These are phyloP conservation scores for Pseudomyrmex dendroicus DNA, from an alignment of 1,140 invertebrate species.

Conservation along the genomic window DNA sequence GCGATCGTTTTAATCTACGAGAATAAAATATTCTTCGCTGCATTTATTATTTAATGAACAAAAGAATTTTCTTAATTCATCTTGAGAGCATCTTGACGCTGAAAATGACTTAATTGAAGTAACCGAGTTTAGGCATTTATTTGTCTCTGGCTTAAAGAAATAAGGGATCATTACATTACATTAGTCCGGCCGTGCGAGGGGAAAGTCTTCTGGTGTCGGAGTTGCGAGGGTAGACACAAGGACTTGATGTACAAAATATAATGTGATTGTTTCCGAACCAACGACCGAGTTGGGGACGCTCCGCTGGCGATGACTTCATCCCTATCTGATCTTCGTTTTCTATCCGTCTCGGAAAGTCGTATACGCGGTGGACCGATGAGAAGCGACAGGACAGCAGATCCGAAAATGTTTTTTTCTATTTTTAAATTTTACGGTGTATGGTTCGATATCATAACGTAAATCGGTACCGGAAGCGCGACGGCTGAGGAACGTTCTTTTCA, in stretches of 20 bases:
- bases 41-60: background rate
- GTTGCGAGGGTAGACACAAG: constrained; percentile 34
- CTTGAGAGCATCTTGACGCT: background rate
- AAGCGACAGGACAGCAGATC: constrained; percentile 24
- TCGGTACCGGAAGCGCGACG: background rate
- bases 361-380: constrained; percentile 4
- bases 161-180: constrained; percentile 83
- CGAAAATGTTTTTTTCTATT: background rate
- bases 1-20: background rate
- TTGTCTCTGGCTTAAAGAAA: constrained; percentile 78
- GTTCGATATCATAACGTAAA: background rate
- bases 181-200: constrained; percentile 55
- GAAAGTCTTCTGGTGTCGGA: background rate
- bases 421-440: background rate
- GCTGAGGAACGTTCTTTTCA: background rate
- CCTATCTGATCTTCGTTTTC: constrained; percentile 76
- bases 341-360: constrained; percentile 49
- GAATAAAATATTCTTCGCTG: background rate
- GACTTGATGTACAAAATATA: constrained; percentile 78
- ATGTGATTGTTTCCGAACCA: constrained; percentile 85
- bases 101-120: constrained; percentile 61
- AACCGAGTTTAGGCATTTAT: constrained; percentile 39
- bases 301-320: constrained; percentile 82
- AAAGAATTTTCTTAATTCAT: background rate
- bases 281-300: constrained; percentile 72